Percentiles rank a stretch among this genome's conserved stretches.
Conservation (phyloP, 2,113 vertebrate species). For the Willisornis vidua region DNA sequence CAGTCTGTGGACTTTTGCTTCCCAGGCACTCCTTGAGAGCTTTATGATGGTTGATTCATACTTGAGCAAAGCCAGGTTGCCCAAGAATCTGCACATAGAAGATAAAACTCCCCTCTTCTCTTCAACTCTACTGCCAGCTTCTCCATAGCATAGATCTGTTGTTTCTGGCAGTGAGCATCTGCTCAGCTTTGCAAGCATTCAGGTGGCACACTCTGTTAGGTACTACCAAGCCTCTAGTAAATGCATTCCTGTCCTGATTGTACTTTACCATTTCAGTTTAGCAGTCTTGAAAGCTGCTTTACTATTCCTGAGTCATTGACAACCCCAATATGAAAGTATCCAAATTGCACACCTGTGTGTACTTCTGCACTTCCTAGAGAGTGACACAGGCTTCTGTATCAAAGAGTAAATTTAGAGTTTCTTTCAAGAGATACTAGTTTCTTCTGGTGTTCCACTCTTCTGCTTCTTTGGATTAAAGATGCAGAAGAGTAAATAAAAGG, state of each 20-base stretch:
- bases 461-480: neutral
- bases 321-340: neutral
- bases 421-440: neutral
- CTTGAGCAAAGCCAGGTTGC: neutral
- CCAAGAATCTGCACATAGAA: neutral
- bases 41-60: neutral
- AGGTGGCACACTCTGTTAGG: neutral
- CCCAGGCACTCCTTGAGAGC: neutral
- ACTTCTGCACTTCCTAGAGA: neutral
- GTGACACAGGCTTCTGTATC: neutral
- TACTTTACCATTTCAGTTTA: neutral
- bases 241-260: neutral
- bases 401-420: neutral
- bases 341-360: neutral
- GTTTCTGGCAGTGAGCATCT: neutral
- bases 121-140: neutral
- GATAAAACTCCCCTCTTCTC: neutral
- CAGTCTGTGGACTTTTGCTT: neutral
- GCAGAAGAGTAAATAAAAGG: neutral
- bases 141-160: neutral
- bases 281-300: neutral
- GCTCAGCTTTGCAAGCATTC: neutral
- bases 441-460: neutral
- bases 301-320: neutral
- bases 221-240: neutral